These are phyloP conservation scores for Tamandua tetradactyla DNA, from an alignment of 2,797 vertebrate genomes.

Conservation along the genomic window DNA sequence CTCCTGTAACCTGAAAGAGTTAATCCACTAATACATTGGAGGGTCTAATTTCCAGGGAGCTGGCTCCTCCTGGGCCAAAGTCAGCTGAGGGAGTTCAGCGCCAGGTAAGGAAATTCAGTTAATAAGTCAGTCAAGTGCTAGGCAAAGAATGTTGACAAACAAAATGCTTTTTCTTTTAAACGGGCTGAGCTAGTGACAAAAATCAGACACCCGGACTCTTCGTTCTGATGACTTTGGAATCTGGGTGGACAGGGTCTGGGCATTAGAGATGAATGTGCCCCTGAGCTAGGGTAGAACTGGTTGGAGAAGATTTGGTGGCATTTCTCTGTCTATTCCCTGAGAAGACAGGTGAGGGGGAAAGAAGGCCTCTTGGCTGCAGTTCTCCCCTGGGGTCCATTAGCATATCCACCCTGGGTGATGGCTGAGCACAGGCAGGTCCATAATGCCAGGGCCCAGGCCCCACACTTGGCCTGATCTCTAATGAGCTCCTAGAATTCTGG, in stretches of 20 bases:
- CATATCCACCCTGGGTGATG: not conserved
- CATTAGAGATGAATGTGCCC: not conserved
- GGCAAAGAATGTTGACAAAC: not conserved
- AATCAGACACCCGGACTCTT: not conserved
- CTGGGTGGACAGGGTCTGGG: not conserved
- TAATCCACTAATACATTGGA: not conserved
- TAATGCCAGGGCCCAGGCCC: not conserved
- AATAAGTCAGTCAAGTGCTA: not conserved
- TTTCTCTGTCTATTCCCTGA: not conserved
- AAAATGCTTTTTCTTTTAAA: not conserved
- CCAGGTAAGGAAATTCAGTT: not conserved
- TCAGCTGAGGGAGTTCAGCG: not conserved
- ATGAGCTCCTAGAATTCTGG: conserved; percentile 26
- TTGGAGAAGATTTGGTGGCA: not conserved
- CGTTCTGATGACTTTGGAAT: not conserved
- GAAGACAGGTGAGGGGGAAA: not conserved
- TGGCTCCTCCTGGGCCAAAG: not conserved
- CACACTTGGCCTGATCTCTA: not conserved
- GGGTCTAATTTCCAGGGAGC: not conserved
- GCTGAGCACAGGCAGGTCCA: not conserved
- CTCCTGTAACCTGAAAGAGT: not conserved
- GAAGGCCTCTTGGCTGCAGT: not conserved
- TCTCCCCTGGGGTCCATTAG: not conserved
- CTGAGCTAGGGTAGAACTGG: not conserved
- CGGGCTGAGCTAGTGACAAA: not conserved